phyloP scores from a whole-genome alignment of 2,113 vertebrate genomes.

The Corydoras sp. region DNA sequence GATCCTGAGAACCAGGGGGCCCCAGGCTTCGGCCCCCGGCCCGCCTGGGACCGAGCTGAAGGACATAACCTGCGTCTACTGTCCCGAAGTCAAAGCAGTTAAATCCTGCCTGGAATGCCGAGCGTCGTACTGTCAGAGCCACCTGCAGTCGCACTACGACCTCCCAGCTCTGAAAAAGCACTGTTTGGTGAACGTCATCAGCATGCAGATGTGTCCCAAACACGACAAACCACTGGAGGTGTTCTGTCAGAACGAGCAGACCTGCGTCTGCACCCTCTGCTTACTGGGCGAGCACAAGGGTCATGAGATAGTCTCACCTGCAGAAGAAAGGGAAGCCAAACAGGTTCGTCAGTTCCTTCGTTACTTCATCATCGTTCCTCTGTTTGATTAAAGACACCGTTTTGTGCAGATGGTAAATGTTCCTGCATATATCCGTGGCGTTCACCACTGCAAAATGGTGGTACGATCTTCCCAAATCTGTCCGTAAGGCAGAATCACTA shows the following conservation, averaged over 20 bases:
- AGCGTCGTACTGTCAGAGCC: conserved; percentile 28
- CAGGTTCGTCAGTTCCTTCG: conserved; percentile 25
- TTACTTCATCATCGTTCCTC: background rate
- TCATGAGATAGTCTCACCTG: conserved; percentile 38
- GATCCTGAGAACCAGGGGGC: background rate
- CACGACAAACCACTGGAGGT: conserved; percentile 45
- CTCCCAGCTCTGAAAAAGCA: conserved; percentile 31
- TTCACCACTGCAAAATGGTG: no score
- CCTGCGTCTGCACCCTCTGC: conserved; percentile 40
- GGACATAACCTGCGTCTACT: conserved; percentile 34
- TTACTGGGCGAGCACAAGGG: conserved; percentile 40
- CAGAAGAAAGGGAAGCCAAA: conserved; percentile 30
- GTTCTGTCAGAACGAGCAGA: conserved; percentile 43
- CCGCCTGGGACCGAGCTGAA: background rate
- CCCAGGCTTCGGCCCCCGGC: background rate
- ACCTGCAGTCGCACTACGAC: conserved; percentile 28
- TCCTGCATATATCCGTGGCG: no score
- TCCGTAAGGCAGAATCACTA: no score
- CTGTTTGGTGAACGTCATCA: conserved; percentile 26
- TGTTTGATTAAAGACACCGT: no score
- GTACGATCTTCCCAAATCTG: no score
- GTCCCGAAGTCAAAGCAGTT: conserved; percentile 23
- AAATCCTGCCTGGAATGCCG: conserved; percentile 37
- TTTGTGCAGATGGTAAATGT: no score
- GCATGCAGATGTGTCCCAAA: conserved; percentile 17